Conservation (phyloP, 2,888 invertebrate species). For the Drosophila monieri region DNA sequence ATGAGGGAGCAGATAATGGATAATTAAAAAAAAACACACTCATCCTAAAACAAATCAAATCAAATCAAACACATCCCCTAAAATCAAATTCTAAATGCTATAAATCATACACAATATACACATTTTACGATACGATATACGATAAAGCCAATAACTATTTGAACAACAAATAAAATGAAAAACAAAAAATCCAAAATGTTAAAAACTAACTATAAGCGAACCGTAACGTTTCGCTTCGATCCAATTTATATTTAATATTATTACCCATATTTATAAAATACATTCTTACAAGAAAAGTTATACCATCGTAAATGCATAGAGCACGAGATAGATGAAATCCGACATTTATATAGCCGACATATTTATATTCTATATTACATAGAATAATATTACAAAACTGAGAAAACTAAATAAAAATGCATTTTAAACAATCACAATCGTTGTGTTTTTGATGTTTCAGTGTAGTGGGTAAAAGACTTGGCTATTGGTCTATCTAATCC, state of each 20-base stretch:
- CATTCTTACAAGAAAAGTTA: slow-evolving; percentile 70
- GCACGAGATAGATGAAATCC: slow-evolving; percentile 52
- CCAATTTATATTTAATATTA: slow-evolving; percentile 63
- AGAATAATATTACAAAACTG: slow-evolving; percentile 69
- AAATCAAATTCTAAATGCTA: slow-evolving; percentile 75
- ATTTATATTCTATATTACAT: no score
- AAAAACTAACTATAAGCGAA: slow-evolving; percentile 42
- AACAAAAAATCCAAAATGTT: slow-evolving; percentile 51
- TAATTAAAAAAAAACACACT: no score
- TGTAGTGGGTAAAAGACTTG: background rate
- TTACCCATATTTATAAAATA: slow-evolving; percentile 66
- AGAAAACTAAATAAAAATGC: slow-evolving; percentile 57
- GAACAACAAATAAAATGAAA: slow-evolving; percentile 20
- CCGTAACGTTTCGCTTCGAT: slow-evolving; percentile 39
- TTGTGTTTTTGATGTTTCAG: background rate
- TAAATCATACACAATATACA: slow-evolving; percentile 34
- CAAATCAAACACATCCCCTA: slow-evolving; percentile 67
- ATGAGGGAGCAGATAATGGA: no score
- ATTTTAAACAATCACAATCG: slow-evolving; percentile 66
- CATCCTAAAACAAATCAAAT: no score
- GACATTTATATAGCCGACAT: slow-evolving; percentile 74
- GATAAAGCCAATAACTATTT: slow-evolving; percentile 43
- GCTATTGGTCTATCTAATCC: background rate
- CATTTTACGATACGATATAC: slow-evolving; percentile 74
- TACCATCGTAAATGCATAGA: slow-evolving; percentile 65